Evolutionary conservation across 2,888 invertebrate genomes (phyloP).

Genomic region (Bruchidius siliquastri): DNA sequence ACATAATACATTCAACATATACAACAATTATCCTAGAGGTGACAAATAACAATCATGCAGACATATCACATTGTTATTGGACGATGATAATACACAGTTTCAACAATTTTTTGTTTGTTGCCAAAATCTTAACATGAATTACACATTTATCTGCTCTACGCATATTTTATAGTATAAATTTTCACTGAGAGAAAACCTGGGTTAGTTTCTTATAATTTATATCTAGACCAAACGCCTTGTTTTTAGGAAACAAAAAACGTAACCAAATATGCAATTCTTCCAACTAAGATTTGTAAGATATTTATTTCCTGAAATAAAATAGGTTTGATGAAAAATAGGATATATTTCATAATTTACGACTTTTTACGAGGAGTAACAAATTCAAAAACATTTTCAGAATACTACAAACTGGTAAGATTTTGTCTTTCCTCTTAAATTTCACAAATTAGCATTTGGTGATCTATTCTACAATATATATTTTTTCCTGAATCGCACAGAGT

Average conservation of each 20-base stretch:
- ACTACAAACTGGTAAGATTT: background rate
- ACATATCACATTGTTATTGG: conserved; percentile 38
- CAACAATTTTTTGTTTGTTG: conserved; percentile 22
- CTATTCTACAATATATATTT: conserved; percentile 19
- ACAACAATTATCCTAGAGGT: conserved; percentile 28
- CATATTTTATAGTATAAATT: conserved; percentile 21
- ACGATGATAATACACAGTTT: conserved; percentile 21
- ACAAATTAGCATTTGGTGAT: background rate
- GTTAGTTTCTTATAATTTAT: conserved; percentile 26
- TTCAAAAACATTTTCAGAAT: background rate
- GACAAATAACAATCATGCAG: conserved; percentile 32
- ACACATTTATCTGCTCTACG: conserved; percentile 5
- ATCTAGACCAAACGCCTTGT: conserved; percentile 12
- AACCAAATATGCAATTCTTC: too few relatives aligned
- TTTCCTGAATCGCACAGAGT: conserved; percentile 41
- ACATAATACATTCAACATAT: conserved; percentile 29
- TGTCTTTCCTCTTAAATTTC: background rate
- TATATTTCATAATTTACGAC: too few relatives aligned
- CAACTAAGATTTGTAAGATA: too few relatives aligned
- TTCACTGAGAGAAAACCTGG: conserved; percentile 35
- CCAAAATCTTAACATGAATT: conserved; percentile 16
- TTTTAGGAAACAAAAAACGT: background rate
- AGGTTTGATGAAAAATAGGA: too few relatives aligned
- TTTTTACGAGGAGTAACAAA: too few relatives aligned
- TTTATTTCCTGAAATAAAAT: too few relatives aligned